These are phyloP conservation scores for Strix uralensis DNA, from an alignment of 2,113 vertebrate genomes.

Conservation along the genomic window DNA sequence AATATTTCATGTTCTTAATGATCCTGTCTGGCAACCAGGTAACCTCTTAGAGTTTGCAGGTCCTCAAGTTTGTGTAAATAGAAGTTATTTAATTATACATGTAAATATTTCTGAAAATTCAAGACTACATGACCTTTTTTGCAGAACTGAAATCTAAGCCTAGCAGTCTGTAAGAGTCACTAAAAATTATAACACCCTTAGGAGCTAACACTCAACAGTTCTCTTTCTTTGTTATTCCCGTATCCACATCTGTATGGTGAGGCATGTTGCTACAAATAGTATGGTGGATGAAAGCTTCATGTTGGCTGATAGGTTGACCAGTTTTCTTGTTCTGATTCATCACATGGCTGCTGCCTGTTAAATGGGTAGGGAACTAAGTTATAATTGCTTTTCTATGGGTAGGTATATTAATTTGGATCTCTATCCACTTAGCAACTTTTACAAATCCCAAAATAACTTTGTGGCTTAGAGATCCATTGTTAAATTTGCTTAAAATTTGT, in stretches of 20 bases:
- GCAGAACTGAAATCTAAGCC: not conserved
- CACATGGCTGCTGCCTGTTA: not conserved
- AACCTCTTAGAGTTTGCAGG: not conserved
- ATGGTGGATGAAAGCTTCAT: not conserved
- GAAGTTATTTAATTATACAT: not conserved
- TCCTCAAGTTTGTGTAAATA: not conserved
- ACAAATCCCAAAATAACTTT: not conserved
- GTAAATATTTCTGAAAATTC: not conserved
- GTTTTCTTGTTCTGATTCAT: not conserved
- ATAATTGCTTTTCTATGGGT: not conserved
- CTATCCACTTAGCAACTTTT: not conserved
- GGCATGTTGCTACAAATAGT: not conserved
- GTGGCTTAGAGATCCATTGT: not conserved
- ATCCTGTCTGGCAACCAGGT: not conserved
- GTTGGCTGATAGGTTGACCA: not conserved
- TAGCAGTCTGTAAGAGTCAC: not conserved
- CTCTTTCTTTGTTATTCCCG: not conserved
- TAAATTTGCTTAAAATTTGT: not conserved
- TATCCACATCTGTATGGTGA: not conserved
- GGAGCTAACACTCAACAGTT: not conserved
- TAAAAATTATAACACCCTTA: not conserved
- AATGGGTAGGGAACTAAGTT: not conserved
- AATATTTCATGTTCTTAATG: not conserved
- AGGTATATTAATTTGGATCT: not conserved
- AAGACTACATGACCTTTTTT: not conserved